Base-by-base conservation (phyloP, 2,113 vertebrate genomes). In the Scartelaos histophorus region DNA sequence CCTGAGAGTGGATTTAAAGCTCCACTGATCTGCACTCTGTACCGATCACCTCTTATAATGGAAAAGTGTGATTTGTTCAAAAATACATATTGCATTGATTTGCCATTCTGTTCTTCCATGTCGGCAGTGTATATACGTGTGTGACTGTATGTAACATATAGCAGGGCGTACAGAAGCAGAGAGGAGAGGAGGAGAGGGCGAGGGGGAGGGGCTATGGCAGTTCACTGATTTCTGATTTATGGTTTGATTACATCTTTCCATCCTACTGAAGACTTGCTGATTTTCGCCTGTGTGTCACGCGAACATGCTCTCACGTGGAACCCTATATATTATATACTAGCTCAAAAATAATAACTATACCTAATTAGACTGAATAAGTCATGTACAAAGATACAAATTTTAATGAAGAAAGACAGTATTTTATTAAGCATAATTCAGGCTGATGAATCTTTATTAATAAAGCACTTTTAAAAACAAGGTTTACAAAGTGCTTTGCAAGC, bases 171-270 rank as follows among this genome's bases (percentile, higher is more conserved):
- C 46, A 19, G 56, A 60, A 70, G 13, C 29, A 79, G 73, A 16
- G 54, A 43, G 68, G 70, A 57, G 80, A 79, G 62, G 54, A 21
- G 21, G 9, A n/a, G n/a, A 17, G n/a, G 70, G 22, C 17, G 15
- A 68, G 68, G 74, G 62, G 51, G 35, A 22, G 65, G 71, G 68
- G 56, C 76, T 73, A 74, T 84, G 83, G 80, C 76, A 85, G 85
- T 75, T 80, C 83, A 83, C 80, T 90, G 87, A 91, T 90, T 88
- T 90, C 76, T 86, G 90, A 92, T 92, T 90, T 93, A 92, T 90
- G 83, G 87, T 90, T 91, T 92, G 91, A 91, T 93, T 92, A 89
- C 86, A 90, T 81, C 83, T 87, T 81, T 86, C 87, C 86, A 87
- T 89, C 19, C 84, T 82, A 82, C 81, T 80, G 38, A 43, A 43